phyloP scores from a whole-genome alignment of 2,113 vertebrate genomes.

The Hyperopisus bebe region DNA sequence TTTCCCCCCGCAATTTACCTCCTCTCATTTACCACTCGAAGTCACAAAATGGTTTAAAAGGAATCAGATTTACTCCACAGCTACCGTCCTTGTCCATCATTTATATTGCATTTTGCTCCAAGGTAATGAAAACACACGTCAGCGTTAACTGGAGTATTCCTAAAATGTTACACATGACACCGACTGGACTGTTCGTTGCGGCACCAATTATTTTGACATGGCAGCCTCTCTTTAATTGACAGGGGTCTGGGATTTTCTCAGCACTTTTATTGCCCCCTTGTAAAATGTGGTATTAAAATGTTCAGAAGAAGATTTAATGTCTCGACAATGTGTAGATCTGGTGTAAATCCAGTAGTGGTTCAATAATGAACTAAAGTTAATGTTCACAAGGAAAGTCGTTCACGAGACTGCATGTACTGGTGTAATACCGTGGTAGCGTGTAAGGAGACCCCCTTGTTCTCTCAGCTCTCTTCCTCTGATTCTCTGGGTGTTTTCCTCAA shows the following conservation, averaged over 20 bases:
- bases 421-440: not conserved
- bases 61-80: not conserved
- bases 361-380: not conserved
- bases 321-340: not conserved
- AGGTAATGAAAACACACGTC: not conserved
- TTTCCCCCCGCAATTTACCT: not conserved
- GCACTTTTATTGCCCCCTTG: not conserved
- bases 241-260: not conserved
- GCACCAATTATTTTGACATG: not conserved
- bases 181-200: not conserved
- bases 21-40: not conserved
- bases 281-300: not conserved
- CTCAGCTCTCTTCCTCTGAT: not conserved
- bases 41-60: not conserved
- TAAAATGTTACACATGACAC: not conserved
- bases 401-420: not conserved
- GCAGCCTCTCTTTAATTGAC: not conserved
- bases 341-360: not conserved
- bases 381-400: not conserved
- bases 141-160: not conserved
- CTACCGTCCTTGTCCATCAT: not conserved
- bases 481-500: not conserved
- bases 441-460: not conserved
- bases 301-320: constrained; percentile 2
- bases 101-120: not conserved